phyloP scores from a whole-genome alignment of 1,140 invertebrate genomes.

The Drosophila pachea region DNA sequence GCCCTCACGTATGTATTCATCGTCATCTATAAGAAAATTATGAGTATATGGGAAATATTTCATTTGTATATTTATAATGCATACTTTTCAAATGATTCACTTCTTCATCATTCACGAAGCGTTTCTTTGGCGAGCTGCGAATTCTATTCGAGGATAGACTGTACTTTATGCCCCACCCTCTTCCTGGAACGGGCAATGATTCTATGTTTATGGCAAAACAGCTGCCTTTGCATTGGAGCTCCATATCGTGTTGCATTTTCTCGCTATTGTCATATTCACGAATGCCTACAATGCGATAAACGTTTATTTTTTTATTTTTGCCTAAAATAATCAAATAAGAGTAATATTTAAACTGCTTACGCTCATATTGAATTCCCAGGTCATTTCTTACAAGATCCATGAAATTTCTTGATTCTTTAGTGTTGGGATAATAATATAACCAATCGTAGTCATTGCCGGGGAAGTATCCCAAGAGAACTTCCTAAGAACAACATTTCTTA shows the following conservation, averaged over 20 bases:
- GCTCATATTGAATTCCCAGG: conserved; percentile 67
- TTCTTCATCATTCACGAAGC: conserved; percentile 68
- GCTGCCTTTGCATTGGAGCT: conserved; percentile 55
- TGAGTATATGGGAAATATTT: neutral
- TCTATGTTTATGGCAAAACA: conserved; percentile 57
- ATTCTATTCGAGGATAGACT: conserved; percentile 60
- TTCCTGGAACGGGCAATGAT: conserved; percentile 25
- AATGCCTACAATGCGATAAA: conserved; percentile 29
- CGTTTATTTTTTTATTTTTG: neutral
- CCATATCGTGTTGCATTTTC: conserved; percentile 65
- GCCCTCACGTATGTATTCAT: conserved; percentile 64
- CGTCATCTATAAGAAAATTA: conserved; percentile 51
- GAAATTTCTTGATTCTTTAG: conserved; percentile 58
- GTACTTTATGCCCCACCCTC: conserved; percentile 39
- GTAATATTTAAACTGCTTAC: conserved; percentile 46
- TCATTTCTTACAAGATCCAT: conserved; percentile 74
- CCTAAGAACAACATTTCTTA: conserved; percentile 14
- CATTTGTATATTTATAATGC: neutral
- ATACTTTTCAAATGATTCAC: conserved; percentile 60
- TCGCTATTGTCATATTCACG: conserved; percentile 55
- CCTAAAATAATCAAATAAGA: neutral
- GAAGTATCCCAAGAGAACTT: conserved; percentile 41
- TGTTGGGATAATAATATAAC: conserved; percentile 77
- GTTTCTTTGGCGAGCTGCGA: conserved; percentile 60
- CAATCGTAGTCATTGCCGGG: conserved; percentile 58